phyloP scores from a whole-genome alignment of 2,797 vertebrate genomes.

The Fratercula arctica region DNA sequence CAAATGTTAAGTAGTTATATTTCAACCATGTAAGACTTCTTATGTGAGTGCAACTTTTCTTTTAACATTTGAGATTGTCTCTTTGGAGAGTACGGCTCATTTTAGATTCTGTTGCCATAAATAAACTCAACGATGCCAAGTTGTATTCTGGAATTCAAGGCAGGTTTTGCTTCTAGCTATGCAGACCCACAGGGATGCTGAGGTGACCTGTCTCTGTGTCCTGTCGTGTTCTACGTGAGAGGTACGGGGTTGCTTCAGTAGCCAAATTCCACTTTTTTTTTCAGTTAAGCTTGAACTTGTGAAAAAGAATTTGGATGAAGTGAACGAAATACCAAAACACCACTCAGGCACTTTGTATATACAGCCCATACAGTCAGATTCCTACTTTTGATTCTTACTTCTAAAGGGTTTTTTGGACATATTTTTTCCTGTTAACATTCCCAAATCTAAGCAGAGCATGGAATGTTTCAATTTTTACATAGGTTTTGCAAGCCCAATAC shows the following conservation, averaged over 20 bases:
- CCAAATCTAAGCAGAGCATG: background rate
- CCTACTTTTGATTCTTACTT: background rate
- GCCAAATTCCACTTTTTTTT: background rate
- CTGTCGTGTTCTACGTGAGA: background rate
- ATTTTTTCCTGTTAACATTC: background rate
- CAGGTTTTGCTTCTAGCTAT: background rate
- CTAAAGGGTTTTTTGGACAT: background rate
- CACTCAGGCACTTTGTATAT: background rate
- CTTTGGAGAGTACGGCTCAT: background rate
- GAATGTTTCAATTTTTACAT: background rate
- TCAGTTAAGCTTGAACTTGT: background rate
- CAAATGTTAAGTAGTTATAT: background rate
- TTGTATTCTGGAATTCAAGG: background rate
- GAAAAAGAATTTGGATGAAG: background rate
- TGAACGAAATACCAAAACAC: background rate
- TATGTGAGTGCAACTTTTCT: background rate
- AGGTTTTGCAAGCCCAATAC: slow-evolving; percentile 8
- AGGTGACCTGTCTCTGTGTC: background rate
- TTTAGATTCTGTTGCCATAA: background rate
- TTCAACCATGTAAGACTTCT: background rate
- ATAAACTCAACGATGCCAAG: background rate
- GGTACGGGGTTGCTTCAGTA: background rate
- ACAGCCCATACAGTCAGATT: background rate
- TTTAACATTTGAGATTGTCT: background rate
- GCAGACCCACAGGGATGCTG: background rate